Evolutionary conservation across 2,888 invertebrate genomes (phyloP), one percentile per base, ranked within the genome.

Genomic region (Dusona sp.): DNA sequence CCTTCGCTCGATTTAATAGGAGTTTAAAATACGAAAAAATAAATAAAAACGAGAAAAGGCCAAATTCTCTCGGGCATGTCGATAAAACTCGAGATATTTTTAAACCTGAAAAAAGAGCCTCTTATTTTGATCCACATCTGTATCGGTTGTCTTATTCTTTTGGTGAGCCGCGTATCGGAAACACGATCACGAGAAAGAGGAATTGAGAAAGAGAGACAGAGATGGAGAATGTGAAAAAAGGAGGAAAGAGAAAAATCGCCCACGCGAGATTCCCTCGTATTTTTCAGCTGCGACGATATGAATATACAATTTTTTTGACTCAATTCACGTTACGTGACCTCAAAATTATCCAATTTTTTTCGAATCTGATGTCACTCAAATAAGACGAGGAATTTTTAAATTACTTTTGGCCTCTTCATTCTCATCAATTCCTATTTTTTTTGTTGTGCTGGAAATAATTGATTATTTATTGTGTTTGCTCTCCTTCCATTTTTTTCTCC

Each of bases 31-130:
- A 45, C 51, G 13, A 51, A 51, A 33, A 45, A 51, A 19, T 25
- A 25, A 68, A 45, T 68, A 42, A 45, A 68, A 45, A 11, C 16
- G 38, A 29, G 11, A 22, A 54, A 51, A 33, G 36, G n/a, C 36
- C 57, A 38, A 51, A 70, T 19, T 54, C 45, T 75, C 29, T 13
- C 16, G 13, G 42, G 8, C 25, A 25, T 16, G 61, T 64, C 75
- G 36, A 16, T 61, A 19, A 61, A 75, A 61, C 75, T 45, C 19
- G 45, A 61, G 38, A 64, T 75, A 73, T 75, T 75, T 75, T 42
- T 57, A 75, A 75, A 45, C 38, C 19, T 42, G 16, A 61, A 61
- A 42, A 7, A 54, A 61, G 1, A 64, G 13, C 19, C 33, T 64
- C 45, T 64, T 29, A 45, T 9, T 75, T 64, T 38, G 36, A 75